Conservation (phyloP, 2,113 vertebrate genomes). For the Tympanuchus pallidicinctus region DNA sequence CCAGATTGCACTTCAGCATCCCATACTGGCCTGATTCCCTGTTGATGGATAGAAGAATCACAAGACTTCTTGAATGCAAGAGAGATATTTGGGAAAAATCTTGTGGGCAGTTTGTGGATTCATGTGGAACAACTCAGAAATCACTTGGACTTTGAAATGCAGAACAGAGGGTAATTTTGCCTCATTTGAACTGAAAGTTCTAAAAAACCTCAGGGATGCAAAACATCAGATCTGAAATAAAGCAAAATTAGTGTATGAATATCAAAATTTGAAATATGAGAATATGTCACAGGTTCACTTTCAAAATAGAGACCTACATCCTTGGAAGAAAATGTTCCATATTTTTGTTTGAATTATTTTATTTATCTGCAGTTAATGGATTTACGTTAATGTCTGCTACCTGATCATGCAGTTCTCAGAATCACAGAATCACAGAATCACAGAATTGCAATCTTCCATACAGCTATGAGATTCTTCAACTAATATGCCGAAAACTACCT, state of each 20-base stretch:
- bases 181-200: neutral
- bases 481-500: neutral
- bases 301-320: neutral
- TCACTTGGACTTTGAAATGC: neutral
- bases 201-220: neutral
- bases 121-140: fast-evolving
- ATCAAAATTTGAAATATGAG: neutral
- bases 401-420: neutral
- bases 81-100: neutral
- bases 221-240: neutral
- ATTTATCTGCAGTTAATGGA: neutral
- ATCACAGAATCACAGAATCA: too few relatives aligned
- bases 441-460: too few relatives aligned
- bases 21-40: neutral
- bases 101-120: neutral
- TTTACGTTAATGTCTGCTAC: neutral
- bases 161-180: neutral
- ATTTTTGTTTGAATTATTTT: neutral
- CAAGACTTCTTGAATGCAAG: neutral
- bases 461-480: neutral
- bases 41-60: neutral
- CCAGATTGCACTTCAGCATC: neutral
- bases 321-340: neutral
- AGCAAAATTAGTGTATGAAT: neutral
- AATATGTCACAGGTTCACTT: neutral